phyloP scores from a whole-genome alignment of 2,113 vertebrate genomes.

The Gobiocypris rarus region DNA sequence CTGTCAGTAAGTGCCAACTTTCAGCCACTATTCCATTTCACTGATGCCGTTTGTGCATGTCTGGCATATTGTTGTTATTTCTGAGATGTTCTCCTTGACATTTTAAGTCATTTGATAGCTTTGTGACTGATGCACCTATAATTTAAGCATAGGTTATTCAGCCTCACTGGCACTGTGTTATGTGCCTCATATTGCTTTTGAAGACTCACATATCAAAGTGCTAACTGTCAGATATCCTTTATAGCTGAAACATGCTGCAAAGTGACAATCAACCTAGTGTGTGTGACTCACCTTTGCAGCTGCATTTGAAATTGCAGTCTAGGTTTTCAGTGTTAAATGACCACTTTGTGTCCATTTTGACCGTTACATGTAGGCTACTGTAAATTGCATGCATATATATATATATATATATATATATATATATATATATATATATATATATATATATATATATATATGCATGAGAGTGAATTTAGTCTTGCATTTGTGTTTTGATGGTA shows the following conservation, averaged over 20 bases:
- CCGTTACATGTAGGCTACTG: not conserved
- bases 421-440: too few relatives aligned
- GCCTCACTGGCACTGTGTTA: not conserved
- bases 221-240: constrained; percentile 31
- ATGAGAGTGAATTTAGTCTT: not conserved
- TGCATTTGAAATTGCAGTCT: constrained; percentile 1
- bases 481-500: not conserved
- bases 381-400: not conserved
- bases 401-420: too few relatives aligned
- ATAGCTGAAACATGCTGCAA: constrained; percentile 27
- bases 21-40: constrained; percentile 3
- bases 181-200: constrained; percentile 12
- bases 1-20: constrained; percentile 2
- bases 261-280: constrained; percentile 8
- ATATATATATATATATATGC: too few relatives aligned
- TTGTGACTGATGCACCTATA: constrained; percentile 22
- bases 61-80: constrained; percentile 33
- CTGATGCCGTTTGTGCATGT: constrained; percentile 12
- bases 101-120: constrained; percentile 10
- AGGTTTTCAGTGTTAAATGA: constrained; percentile 8
- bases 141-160: constrained; percentile 33
- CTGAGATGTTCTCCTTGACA: constrained; percentile 20
- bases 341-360: not conserved
- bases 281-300: constrained; percentile 32
- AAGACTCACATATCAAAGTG: constrained; percentile 15